These are phyloP conservation scores for Cantharis nigra DNA, from an alignment of 2,888 invertebrate genomes.

Conservation along the genomic window DNA sequence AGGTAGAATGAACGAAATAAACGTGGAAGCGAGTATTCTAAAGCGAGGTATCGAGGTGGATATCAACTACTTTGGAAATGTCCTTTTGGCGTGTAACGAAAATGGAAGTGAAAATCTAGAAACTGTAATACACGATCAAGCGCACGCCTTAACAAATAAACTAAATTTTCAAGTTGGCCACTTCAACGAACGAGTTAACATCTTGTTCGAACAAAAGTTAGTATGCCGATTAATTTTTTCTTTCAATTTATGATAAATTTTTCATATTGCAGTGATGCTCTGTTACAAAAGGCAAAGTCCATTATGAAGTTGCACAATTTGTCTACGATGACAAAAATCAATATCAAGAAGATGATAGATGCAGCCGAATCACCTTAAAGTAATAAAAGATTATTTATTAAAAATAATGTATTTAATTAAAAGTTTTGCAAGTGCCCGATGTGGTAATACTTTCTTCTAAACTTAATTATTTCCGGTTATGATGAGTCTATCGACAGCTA, in stretches of 20 bases:
- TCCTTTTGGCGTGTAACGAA: not conserved
- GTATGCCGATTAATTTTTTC: not conserved
- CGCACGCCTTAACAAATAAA: not conserved
- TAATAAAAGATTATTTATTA: not conserved
- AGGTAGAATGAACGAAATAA: not conserved
- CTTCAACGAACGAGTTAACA: not conserved
- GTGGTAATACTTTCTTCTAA: no score
- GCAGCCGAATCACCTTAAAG: not conserved
- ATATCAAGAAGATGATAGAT: not conserved
- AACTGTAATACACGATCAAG: not conserved
- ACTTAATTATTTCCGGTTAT: no score
- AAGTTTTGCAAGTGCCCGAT: no score
- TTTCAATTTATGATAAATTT: not conserved
- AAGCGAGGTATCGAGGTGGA: not conserved
- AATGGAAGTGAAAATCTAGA: not conserved
- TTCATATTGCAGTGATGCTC: not conserved
- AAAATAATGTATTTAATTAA: no score
- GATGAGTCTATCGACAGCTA: no score
- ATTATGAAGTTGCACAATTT: constrained; percentile 26
- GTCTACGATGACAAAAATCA: constrained; percentile 11
- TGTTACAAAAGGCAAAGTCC: constrained; percentile 18
- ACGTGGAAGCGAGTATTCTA: not conserved
- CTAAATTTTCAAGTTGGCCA: not conserved
- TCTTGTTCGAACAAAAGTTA: not conserved
- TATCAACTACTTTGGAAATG: no score